These are phyloP conservation scores for Esperia sulphurella DNA, from an alignment of 2,888 invertebrate species.

Conservation along the genomic window DNA sequence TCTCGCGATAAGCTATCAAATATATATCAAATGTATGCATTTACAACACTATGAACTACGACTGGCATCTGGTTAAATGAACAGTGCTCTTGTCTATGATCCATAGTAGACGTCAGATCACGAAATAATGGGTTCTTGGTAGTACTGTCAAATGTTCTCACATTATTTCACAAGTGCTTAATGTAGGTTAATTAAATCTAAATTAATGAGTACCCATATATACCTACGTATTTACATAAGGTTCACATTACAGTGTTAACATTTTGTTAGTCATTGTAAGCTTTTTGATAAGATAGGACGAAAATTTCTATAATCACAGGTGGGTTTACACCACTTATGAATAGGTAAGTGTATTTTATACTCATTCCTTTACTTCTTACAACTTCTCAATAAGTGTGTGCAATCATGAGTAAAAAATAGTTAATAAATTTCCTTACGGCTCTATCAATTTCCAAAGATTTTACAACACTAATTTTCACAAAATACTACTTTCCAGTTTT, in stretches of 20 bases:
- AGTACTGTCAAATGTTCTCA: constrained; percentile 30
- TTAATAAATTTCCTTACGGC: too few species aligned
- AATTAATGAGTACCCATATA: not conserved
- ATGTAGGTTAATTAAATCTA: not conserved
- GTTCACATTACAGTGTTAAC: not conserved
- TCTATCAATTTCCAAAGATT: too few species aligned
- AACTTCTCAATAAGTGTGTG: too few species aligned
- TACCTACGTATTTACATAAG: too few species aligned
- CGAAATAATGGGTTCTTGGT: not conserved
- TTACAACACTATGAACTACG: constrained; percentile 35
- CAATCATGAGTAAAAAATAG: too few species aligned
- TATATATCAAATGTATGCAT: constrained; percentile 21
- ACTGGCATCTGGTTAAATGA: constrained; percentile 64
- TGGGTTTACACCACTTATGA: too few species aligned
- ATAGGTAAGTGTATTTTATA: too few species aligned
- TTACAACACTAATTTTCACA: too few species aligned
- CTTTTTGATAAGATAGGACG: not conserved
- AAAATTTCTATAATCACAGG: not conserved
- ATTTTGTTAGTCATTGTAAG: not conserved
- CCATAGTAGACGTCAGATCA: constrained; percentile 10
- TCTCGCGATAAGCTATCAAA: constrained; percentile 23
- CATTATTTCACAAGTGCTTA: constrained; percentile 13
- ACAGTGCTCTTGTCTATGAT: constrained; percentile 34
- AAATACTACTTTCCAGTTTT: too few species aligned
- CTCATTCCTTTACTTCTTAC: too few species aligned